Evolutionary conservation across 2,888 invertebrate genomes (phyloP).

Genomic region (Microdon myrmicae): DNA sequence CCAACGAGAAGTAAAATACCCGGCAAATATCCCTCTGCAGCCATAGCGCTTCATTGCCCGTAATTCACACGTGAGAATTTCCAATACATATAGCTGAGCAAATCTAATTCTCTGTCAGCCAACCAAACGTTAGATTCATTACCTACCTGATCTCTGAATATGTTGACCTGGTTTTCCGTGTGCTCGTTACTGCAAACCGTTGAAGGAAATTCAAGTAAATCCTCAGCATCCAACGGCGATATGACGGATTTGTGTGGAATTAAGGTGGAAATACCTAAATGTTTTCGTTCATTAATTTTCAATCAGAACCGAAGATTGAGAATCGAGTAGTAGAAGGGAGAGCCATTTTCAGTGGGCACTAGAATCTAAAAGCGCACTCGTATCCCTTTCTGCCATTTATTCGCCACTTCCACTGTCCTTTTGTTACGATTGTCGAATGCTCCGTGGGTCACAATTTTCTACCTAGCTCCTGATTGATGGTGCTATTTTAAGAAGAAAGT

Average conservation of each 20-base stretch:
- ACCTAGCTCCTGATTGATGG: too few relatives aligned
- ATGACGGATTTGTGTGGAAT: constrained; percentile 29
- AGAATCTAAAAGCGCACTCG: constrained; percentile 7
- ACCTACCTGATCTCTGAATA: constrained; percentile 39
- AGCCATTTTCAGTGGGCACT: constrained; percentile 15
- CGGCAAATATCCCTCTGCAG: too few relatives aligned
- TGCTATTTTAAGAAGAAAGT: constrained; percentile 30
- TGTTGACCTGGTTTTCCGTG: constrained; percentile 27
- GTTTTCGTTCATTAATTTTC: constrained; percentile 37
- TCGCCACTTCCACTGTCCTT: neutral
- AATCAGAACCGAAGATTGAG: constrained; percentile 18
- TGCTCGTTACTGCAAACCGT: constrained; percentile 13
- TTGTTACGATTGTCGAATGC: too few relatives aligned
- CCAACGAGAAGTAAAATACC: too few relatives aligned
- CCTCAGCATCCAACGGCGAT: constrained; percentile 18
- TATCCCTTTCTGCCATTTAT: constrained; percentile 1
- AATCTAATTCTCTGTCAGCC: too few relatives aligned
- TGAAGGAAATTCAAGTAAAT: constrained; percentile 45
- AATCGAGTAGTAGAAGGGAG: neutral
- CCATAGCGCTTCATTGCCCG: too few relatives aligned
- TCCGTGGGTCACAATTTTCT: too few relatives aligned
- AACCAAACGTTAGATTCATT: too few relatives aligned
- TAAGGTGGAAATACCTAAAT: constrained; percentile 21
- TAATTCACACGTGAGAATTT: too few relatives aligned
- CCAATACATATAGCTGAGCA: too few relatives aligned